These are phyloP conservation scores for Bergia puertoricense DNA, from an alignment of 92 coral and sea anemone species.

Conservation along the genomic window DNA sequence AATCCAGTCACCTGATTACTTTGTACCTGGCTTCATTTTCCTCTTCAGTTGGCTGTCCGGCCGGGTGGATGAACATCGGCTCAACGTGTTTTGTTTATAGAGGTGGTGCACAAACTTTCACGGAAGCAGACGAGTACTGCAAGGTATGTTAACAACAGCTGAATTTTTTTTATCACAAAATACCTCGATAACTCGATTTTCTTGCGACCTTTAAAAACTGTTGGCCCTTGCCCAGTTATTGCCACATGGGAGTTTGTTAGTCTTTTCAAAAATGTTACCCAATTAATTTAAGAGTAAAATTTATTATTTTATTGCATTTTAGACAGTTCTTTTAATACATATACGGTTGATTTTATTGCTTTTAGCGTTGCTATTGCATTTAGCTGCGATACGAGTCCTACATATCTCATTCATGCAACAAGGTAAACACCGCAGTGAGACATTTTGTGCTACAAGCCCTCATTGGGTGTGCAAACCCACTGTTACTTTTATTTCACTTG, in stretches of 20 bases:
- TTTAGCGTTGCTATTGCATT: no score
- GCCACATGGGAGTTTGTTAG: no score
- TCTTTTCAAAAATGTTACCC: no score
- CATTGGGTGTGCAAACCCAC: no score
- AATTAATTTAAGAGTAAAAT: no score
- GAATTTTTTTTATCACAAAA: background rate
- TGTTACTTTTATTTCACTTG: background rate
- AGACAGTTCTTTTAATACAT: no score
- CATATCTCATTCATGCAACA: background rate
- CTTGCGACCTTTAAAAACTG: no score
- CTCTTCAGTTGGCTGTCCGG: slow-evolving; percentile 64
- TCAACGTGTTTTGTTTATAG: slow-evolving; percentile 55
- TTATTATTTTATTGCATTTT: no score
- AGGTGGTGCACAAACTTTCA: slow-evolving; percentile 53
- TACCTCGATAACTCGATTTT: background rate
- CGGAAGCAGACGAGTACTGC: slow-evolving; percentile 61
- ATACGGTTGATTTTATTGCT: no score
- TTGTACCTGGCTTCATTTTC: background rate
- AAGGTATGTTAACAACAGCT: slow-evolving; percentile 40
- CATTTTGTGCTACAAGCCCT: no score
- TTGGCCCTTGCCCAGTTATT: no score
- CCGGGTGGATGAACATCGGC: slow-evolving; percentile 57
- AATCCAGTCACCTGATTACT: background rate
- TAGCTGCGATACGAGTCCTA: background rate
- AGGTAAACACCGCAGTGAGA: background rate